Evolutionary conservation across 2,113 vertebrate species (phyloP), one percentile per base, ranked within the genome.

Genomic region (Tiliqua scincoides): DNA sequence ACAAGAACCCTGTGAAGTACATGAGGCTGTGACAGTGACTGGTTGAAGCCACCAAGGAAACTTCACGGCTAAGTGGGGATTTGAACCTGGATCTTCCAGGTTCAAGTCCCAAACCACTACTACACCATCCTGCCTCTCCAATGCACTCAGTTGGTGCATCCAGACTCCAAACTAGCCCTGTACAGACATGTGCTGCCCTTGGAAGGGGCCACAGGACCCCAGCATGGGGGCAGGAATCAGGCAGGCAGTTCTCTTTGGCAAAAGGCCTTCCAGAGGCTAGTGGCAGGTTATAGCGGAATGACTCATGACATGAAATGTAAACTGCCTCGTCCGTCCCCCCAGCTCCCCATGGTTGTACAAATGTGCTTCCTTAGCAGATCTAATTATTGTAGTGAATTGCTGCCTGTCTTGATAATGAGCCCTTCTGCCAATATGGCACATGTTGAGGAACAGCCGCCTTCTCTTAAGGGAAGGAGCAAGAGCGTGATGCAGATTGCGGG

Each of bases 351-450:
- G 0, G 1, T 61, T 48, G 20, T 52, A 32, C n/a, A 79, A 73
- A 61, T 25, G 37, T 35, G 85, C 78, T 74, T 65, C 70, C 70
- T 86, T 65, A 37, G 59, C 54, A 17, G 59, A 81, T 62, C 70
- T 65, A 74, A 81, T 80, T 65, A 63, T 73, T 21, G 32, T 65
- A 1, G 40, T 27, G 40, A 67, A 43, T 65, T 54, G 43, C 68
- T n/a, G 77, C 61, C 23, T 65, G 70, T 32, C 62, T 57, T 0
- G 12, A 54, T 57, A 72, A 67, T 67, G 21, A 57, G 70, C 61
- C 61, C 21, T 54, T 37, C 70, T 74, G 78, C 71, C 59, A 52
- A 35, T n/a, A 62, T 65, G 85, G 59, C 40, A 6, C 17, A 5
- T 18, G 4, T 37, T 20, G 5, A 0, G 32, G 67, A 30, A 6